Evolutionary conservation across 2,888 invertebrate species (phyloP).

Genomic region (Octonoba sinensis): DNA sequence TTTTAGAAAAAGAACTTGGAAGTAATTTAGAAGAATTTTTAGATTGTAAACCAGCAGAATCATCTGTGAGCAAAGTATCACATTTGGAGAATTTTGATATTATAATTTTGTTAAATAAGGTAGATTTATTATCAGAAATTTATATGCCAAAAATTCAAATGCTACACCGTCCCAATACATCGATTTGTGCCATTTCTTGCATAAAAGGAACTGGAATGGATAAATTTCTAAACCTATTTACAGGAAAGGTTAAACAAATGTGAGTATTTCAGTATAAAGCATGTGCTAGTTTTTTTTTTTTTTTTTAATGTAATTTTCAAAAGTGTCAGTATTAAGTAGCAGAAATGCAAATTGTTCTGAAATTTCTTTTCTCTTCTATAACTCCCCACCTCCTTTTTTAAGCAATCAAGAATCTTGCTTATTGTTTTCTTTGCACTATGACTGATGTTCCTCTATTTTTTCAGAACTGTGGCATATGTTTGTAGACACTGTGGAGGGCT

Average conservation of each 20-base stretch:
- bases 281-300: too few species aligned
- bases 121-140: slow-evolving; percentile 74
- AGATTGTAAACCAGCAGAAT: not conserved
- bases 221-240: slow-evolving; percentile 73
- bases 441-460: too few species aligned
- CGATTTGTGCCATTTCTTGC: slow-evolving; percentile 77
- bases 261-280: slow-evolving; percentile 71
- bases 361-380: too few species aligned
- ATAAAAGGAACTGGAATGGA: slow-evolving; percentile 75
- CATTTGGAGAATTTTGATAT: slow-evolving; percentile 68
- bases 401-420: too few species aligned
- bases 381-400: too few species aligned
- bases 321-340: too few species aligned
- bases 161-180: slow-evolving; percentile 65
- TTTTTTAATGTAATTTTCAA: too few species aligned
- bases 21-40: not conserved
- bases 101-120: slow-evolving; percentile 78
- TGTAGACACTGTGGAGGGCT: too few species aligned
- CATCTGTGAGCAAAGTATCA: not conserved
- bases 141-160: slow-evolving; percentile 10
- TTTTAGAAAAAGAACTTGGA: slow-evolving; percentile 34
- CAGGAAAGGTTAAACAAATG: slow-evolving; percentile 73
- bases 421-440: too few species aligned
- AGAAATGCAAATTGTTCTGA: too few species aligned
- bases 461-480: too few species aligned